Evolutionary conservation across 2,888 invertebrate species (phyloP).

Genomic region (Apamea monoglypha): DNA sequence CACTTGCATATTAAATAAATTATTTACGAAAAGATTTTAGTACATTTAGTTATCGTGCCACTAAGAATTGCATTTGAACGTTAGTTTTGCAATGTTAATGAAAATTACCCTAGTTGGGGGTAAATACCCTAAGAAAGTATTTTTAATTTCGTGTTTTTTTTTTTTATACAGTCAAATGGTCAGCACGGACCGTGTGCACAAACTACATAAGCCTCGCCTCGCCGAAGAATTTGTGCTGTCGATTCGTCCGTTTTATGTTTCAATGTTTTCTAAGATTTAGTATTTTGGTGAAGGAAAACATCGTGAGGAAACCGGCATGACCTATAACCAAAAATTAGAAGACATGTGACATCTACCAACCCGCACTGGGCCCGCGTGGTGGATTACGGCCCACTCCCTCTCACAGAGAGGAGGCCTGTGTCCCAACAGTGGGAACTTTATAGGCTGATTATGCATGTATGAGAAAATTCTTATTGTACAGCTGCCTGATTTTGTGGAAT

Average conservation of each 20-base stretch:
- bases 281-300: not conserved
- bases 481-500: no score
- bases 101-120: not conserved
- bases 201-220: not conserved
- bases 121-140: not conserved
- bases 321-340: no score
- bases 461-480: no score
- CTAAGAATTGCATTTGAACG: constrained; percentile 23
- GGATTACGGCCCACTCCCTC: no score
- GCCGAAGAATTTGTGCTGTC: not conserved
- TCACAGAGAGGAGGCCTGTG: no score
- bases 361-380: no score
- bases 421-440: no score
- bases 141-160: not conserved
- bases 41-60: constrained; percentile 5
- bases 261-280: accelerated
- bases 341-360: no score
- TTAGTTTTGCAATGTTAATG: not conserved
- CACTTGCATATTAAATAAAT: not conserved
- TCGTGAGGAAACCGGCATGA: no score
- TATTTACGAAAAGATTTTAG: not conserved
- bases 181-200: not conserved
- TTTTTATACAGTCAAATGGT: no score
- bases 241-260: not conserved
- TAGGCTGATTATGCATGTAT: no score